Base-by-base conservation (phyloP, 2,797 vertebrate species). In the Loriculus beryllinus region DNA sequence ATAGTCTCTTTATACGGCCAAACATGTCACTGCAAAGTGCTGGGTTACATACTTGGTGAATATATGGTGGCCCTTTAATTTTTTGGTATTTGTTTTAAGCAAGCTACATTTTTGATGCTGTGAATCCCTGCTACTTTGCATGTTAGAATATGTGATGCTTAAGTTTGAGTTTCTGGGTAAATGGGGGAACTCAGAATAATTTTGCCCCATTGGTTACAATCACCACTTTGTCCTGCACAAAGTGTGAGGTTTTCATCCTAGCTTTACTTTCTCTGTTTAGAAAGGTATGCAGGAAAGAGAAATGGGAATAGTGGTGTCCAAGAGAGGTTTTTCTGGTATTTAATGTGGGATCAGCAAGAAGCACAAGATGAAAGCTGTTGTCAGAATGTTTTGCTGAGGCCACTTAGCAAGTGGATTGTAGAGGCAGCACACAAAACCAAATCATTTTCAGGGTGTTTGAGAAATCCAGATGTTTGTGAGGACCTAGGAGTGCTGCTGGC, bases 121-220 rank as follows among this genome's bases (percentile, higher is more conserved):
- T 14, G 51, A 63, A 0, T 40, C n/a, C 39, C 56, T 59, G 10
- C 31, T 59, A 2, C 52, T 40, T 33, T 80, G 23, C 7, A 0
- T 2, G 8, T 33, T 82, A n/a, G 43, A 31, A 22, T 22, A 48
- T 23, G 14, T 4, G 0, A 4, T 51, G 68, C 4, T 25, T 14
- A 43, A 33, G 29, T 67, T n/a, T 52, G 2, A 31, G 13, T 7
- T 9, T 40, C 33, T 75, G 42, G 13, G 26, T 64, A 29, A 57
- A 56, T 14, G 6, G 40, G 40, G 37, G 10, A 86, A 4, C 19
- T 59, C 35, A 7, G 33, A 9, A 28, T 21, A 16, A 43, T 40
- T 76, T 65, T 49, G 16, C 26, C 20, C 0, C 0, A 0, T 40
- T 21, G 43, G 42, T 42, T 42, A 42, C 42, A 42, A 42, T 42